These are phyloP conservation scores for Aphis craccivora DNA, from an alignment of 1,140 invertebrate genomes.

Conservation along the genomic window DNA sequence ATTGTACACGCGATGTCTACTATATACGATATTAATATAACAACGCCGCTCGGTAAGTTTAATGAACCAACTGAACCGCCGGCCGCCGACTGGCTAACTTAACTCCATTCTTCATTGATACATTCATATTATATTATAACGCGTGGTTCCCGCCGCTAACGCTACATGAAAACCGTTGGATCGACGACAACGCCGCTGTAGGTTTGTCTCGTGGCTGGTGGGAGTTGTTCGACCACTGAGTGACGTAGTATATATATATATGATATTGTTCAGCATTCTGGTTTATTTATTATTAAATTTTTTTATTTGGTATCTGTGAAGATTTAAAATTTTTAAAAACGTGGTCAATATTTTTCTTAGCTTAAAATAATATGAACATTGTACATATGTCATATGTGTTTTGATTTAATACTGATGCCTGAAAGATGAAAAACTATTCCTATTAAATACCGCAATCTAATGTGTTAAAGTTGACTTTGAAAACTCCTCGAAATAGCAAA, in stretches of 20 bases:
- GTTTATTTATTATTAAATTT: not conserved
- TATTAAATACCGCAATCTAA: not conserved
- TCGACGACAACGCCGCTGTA: not conserved
- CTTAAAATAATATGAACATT: not conserved
- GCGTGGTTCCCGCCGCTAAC: not conserved
- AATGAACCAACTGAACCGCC: conserved; percentile 1
- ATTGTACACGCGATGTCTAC: not conserved
- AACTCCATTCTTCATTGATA: conserved; percentile 11
- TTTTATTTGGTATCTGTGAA: not conserved
- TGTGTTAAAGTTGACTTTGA: not conserved
- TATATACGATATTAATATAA: not conserved
- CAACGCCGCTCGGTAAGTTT: not conserved
- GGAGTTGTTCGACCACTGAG: not conserved
- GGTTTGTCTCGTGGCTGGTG: not conserved
- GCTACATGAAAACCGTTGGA: not conserved
- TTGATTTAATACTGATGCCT: not conserved
- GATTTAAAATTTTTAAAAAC: not conserved
- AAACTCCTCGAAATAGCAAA: no score
- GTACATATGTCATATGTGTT: not conserved
- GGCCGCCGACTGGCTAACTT: not conserved
- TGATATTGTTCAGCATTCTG: not conserved
- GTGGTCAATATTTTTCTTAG: not conserved
- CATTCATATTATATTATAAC: not conserved
- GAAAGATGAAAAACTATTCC: not conserved
- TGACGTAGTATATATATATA: not conserved